A percentile compares a stretch with the other conserved stretches of the same genome.
Evolutionary conservation across 23 tunicate genomes (phyloP).

Genomic region (Botrylloides violaceus): DNA sequence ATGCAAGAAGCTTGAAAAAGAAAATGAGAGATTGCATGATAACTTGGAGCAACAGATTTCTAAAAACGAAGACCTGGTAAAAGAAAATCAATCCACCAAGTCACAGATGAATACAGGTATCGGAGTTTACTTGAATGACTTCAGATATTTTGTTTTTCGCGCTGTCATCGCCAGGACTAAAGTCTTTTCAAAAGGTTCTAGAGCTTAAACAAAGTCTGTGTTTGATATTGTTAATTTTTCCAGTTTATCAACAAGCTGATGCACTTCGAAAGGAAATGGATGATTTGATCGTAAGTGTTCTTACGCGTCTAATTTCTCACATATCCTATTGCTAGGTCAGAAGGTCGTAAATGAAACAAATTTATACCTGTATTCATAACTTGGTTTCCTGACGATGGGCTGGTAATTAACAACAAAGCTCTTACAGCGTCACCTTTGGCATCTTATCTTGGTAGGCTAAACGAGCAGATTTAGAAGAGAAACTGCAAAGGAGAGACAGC

Average conservation of each 20-base stretch:
- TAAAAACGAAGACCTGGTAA: constrained; percentile 66
- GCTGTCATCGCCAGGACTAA: no score
- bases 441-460: no score
- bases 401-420: no score
- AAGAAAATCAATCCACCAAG: constrained; percentile 54
- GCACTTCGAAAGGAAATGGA: constrained; percentile 71
- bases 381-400: no score
- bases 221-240: not conserved
- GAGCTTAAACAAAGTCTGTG: not conserved
- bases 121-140: not conserved
- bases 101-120: constrained; percentile 72
- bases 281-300: constrained; percentile 80
- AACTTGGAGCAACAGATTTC: constrained; percentile 50
- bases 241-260: constrained; percentile 75
- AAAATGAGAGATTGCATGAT: constrained; percentile 60
- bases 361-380: no score
- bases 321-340: no score
- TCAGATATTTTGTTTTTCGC: not conserved
- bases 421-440: no score
- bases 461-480: constrained; percentile 63
- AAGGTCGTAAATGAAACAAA: no score
- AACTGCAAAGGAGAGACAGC: constrained; percentile 34
- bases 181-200: no score
- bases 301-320: no score
- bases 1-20: constrained; percentile 91